Evolutionary conservation across 2,797 vertebrate genomes (phyloP), one percentile per base, ranked within the genome.

Genomic region (Lagodon rhomboides): DNA sequence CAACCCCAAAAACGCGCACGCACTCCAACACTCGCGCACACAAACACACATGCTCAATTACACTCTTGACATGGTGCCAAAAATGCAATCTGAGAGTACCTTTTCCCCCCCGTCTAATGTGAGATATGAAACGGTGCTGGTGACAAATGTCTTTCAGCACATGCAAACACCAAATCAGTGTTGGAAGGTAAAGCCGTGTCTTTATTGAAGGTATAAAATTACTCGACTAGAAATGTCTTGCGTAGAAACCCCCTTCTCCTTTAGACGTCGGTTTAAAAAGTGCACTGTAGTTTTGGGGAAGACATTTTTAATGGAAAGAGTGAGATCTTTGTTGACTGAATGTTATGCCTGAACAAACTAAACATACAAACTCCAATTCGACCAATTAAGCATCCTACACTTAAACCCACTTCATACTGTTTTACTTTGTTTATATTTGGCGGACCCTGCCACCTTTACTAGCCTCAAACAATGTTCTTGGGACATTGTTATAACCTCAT

Each of bases 1-100:
- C 77, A 78, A 25, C 18, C 53, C 30, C 77, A 59, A 56, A 56
- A 70, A 27, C 58, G 18, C 65, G 55, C 34, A 50, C 38, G 54
- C 70, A 62, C 49, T 46, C 41, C 2, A 73, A 44, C 50, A 68
- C 68, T 68, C 61, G 49, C 38, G 17, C 63, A 56, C 78, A 79
- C 74, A 83, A 23, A 85, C 75, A 75, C 87, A 85, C 85, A 84
- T 34, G 80, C 72, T 87, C 86, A 89, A 85, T 91, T 90, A 86
- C 87, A 77, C 80, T 79, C 76, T 87, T 92, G 92, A 95, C 83
- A 93, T 75, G 83, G 86, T 88, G 93, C 76, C 93, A 90, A 72
- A 92, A 92, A 84, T 87, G 91, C 87, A 93, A 95, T 91, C 77
- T 4, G 74, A 92, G 92, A 89, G 88, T 89, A 87, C 84, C 63